phyloP scores from a whole-genome alignment of 1,140 invertebrate species.

The Teleogryllus occipitalis region DNA sequence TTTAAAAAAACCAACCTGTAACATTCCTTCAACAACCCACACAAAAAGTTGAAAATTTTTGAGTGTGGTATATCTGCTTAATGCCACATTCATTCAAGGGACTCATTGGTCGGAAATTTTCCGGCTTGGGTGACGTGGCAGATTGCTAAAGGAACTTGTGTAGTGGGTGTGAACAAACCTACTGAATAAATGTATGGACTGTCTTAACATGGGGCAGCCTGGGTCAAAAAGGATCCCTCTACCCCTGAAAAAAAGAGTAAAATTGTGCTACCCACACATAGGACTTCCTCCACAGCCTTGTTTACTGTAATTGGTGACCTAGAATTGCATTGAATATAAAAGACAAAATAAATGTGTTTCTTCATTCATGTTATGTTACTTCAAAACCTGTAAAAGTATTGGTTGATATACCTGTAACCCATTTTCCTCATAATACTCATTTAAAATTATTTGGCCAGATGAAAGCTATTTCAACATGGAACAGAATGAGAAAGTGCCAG shows the following conservation, averaged over 20 bases:
- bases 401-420: background rate
- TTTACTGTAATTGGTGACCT: conserved; percentile 28
- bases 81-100: conserved; percentile 13
- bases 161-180: conserved; percentile 14
- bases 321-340: conserved; percentile 26
- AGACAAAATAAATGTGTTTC: conserved; percentile 28
- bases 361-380: conserved; percentile 19
- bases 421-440: background rate
- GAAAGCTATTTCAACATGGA: no score
- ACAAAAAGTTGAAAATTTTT: conserved; percentile 20
- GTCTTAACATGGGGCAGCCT: conserved; percentile 12
- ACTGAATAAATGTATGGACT: conserved; percentile 17
- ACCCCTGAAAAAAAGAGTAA: conserved; percentile 2
- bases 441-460: background rate
- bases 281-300: conserved; percentile 27
- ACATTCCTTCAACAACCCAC: conserved; percentile 26
- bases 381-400: background rate
- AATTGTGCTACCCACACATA: conserved; percentile 20
- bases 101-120: conserved; percentile 4
- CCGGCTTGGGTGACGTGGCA: conserved; percentile 8
- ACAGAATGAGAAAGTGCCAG: no score
- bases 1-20: conserved; percentile 20
- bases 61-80: conserved; percentile 15
- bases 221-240: conserved; percentile 10
- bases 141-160: conserved; percentile 16